Percentiles rank a stretch among this genome's conserved stretches.
phyloP scores from a whole-genome alignment of 2,888 invertebrate species.

The Trimorus sp. region DNA sequence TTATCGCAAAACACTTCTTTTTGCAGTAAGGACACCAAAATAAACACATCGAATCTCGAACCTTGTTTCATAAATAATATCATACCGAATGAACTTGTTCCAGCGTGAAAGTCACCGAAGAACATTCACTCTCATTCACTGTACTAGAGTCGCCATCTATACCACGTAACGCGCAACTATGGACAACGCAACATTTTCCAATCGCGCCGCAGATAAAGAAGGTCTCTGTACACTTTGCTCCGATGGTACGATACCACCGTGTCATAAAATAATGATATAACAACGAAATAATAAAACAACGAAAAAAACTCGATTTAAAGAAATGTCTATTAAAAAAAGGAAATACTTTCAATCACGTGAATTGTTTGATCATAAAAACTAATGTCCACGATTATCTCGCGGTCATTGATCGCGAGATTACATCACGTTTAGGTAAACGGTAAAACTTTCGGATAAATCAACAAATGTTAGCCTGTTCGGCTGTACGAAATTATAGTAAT shows the following conservation, averaged over 20 bases:
- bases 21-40: not conserved
- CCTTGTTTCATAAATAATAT: not conserved
- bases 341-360: not conserved
- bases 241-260: conserved; percentile 10
- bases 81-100: not conserved
- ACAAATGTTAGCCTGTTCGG: conserved; percentile 37
- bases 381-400: conserved; percentile 12
- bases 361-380: not conserved
- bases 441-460: conserved; percentile 48
- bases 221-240: conserved; percentile 14
- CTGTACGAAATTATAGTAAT: conserved; percentile 46
- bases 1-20: too few species aligned
- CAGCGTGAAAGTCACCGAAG: not conserved
- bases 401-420: conserved; percentile 9
- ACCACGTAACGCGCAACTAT: conserved; percentile 4
- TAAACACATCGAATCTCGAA: not conserved
- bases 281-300: too few species aligned
- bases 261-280: not conserved
- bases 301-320: too few species aligned
- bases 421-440: conserved; percentile 32
- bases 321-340: too few species aligned
- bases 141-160: conserved; percentile 32
- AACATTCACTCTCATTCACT: not conserved
- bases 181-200: not conserved
- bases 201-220: not conserved